Base-by-base conservation (phyloP, 2,113 vertebrate genomes). In the Thryonomys swinderianus region DNA sequence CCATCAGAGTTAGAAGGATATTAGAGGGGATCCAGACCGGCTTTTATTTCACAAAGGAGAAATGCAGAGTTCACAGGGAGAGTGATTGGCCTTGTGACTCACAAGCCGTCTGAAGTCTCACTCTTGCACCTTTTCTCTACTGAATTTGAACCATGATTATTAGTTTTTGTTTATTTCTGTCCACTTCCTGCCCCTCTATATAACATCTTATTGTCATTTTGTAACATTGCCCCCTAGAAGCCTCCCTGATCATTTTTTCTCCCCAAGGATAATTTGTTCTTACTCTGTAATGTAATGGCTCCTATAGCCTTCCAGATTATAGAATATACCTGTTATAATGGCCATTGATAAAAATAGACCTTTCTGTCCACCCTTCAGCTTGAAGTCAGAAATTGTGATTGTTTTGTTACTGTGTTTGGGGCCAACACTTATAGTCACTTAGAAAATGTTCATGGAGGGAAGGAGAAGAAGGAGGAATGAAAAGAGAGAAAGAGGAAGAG, bases 231-330 rank as follows among this genome's bases (percentile, higher is more conserved):
- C 73, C 64, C 66, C 78, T 42, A 2, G 67, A 93, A 82, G 73
- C 23, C 62, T 53, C 20, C 30, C 2, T 37, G 64, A 55, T 11
- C 48, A 67, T n/a, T 74, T 48, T 80, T 51, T n/a, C 42, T 62
- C 17, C n/a, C 57, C 30, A 34, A 20, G 51, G 27, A 62, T 62
- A 64, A 42, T 21, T 85, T 61, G 13, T 86, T 25, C 66, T n/a
- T 53, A 23, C n/a, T 42, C 48, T 23, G 0, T 25, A 53, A 10
- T 25, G 3, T 2, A 10, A 30, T 2, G 3, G 32, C 23, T 0
- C 2, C 25, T 11, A 0, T 13, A 74, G 55, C 53, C 62, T 91
- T 62, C n/a, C 69, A 42, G 30, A 40, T 34, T 8, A 21, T 6
- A 13, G 79, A 20, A 27, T 7, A 4, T 21, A 10, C 66, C 9